Base-by-base conservation (phyloP, 2,888 invertebrate species). In the Sminthurides aquaticus region DNA sequence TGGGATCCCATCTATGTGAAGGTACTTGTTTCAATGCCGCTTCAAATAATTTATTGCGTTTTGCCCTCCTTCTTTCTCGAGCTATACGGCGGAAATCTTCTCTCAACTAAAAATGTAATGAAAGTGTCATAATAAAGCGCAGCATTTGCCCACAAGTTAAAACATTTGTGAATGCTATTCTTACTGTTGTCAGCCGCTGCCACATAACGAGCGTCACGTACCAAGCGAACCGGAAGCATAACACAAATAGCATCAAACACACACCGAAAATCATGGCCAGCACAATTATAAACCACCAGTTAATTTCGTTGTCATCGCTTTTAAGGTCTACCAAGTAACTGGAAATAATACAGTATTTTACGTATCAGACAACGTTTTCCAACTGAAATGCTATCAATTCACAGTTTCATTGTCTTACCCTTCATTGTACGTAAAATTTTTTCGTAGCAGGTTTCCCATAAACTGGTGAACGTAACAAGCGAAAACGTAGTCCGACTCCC, bases 241-340 rank as follows among this genome's bases (percentile, higher is more conserved):
- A 26, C 3, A 63, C 63, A 20, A 63, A 49, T n/a, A 63, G 57
- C 58, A 63, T 57, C 1, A 63, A 20, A 27, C 58, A 57, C 49
- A 63, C 26, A 15, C 34, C 63, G 25, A 63, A n/a, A 52, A 57
- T 49, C 25, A 63, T 49, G 29, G 58, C 58, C 52, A 63, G 57
- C 25, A 58, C 58, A 18, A 48, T 59, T 29, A 64, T 54, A 27
- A 64, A 57, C 64, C 64, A 64, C 64, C 64, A 64, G 34, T 57
- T 63, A n/a, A 59, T 22, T 54, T 59, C 57, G 18, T 28, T 29
- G 11, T 59, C 25, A 5, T 52, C 52, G 27, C 43, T 52, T 11
- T 34, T 49, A n/a, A 64, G 24, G 22, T 64, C 29, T 15, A 64
- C 64, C n/a, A 55, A 34, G 29, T 64, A 64, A 20, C 64, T 64